Conservation (phyloP, 2,113 vertebrate genomes). For the Gymnogyps californianus region DNA sequence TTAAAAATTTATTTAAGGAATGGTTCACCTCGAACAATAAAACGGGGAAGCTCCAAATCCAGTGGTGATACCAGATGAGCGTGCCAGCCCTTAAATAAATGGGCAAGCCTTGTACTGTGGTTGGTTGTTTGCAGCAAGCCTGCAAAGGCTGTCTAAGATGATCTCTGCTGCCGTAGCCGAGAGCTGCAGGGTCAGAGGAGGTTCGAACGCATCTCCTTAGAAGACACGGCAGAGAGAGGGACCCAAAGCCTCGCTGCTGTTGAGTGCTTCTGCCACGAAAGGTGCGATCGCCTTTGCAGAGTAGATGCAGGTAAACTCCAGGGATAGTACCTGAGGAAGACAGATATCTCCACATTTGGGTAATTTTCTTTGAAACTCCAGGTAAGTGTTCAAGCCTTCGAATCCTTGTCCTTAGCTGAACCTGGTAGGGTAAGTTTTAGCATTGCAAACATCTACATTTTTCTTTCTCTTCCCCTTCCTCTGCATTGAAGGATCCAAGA, state of each 20-base stretch:
- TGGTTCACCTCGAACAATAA: background rate
- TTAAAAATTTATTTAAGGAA: background rate
- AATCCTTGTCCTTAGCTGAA: background rate
- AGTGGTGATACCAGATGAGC: background rate
- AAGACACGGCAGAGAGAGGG: background rate
- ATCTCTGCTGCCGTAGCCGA: background rate
- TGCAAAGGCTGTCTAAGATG: background rate
- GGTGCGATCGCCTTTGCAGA: background rate
- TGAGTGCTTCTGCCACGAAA: background rate
- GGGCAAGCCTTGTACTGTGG: fast-evolving
- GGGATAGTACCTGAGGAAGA: background rate
- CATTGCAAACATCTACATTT: background rate
- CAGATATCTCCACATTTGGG: background rate
- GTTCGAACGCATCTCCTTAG: background rate
- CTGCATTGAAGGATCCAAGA: background rate
- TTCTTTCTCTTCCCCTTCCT: background rate
- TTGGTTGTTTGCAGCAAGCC: background rate
- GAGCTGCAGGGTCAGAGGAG: background rate
- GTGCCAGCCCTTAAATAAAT: background rate
- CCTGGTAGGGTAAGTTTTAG: background rate
- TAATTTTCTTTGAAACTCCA: background rate
- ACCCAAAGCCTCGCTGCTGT: background rate
- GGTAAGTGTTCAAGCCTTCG: background rate
- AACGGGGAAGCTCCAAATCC: background rate
- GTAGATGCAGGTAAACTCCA: background rate